These are phyloP conservation scores for Thaumetopoea pityocampa DNA, from an alignment of 1,140 invertebrate species.

Conservation along the genomic window DNA sequence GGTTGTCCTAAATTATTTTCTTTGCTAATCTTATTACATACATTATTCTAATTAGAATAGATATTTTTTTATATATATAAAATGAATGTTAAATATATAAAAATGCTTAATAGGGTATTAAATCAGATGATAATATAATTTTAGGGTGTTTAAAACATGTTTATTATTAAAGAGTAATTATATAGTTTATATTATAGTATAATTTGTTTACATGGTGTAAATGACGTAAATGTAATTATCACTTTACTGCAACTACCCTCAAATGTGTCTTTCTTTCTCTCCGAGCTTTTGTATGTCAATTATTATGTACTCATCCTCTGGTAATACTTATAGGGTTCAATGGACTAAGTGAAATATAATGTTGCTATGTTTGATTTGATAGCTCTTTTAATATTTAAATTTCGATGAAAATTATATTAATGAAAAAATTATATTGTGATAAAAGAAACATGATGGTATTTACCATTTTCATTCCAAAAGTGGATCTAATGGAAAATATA, in stretches of 20 bases:
- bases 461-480: no score
- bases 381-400: constrained; percentile 6
- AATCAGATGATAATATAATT: constrained; percentile 14
- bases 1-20: constrained; percentile 32
- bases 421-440: no score
- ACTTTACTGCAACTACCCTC: neutral
- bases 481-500: no score
- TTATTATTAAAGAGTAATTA: constrained; percentile 14
- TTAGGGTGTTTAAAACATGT: constrained; percentile 29
- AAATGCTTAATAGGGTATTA: no score
- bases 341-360: constrained; percentile 8
- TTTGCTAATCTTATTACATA: constrained; percentile 24
- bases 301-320: constrained; percentile 18
- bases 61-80: constrained; percentile 7
- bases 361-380: constrained; percentile 14
- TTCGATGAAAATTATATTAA: no score
- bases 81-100: no score
- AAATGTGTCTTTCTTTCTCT: constrained; percentile 18
- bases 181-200: constrained; percentile 19
- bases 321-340: constrained; percentile 20
- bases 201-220: constrained; percentile 4
- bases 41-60: constrained; percentile 8
- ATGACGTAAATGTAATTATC: no score
- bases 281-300: constrained; percentile 36
- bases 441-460: no score